Evolutionary conservation across 2,113 vertebrate species (phyloP).

Genomic region (Callocephalon fimbriatum): DNA sequence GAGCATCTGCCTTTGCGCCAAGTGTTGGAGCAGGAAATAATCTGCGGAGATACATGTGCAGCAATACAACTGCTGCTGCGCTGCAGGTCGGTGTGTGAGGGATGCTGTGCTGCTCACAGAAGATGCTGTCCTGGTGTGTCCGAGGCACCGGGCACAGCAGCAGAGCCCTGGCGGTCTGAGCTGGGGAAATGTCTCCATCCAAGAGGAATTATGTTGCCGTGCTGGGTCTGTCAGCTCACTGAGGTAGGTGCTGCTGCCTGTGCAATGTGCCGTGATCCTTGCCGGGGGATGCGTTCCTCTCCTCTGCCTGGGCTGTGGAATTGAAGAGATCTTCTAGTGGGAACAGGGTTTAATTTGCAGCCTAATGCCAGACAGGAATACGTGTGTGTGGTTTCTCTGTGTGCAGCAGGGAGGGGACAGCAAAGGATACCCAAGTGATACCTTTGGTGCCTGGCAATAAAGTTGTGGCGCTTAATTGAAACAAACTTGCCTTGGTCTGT

Average conservation of each 20-base stretch:
- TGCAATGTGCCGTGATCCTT: background rate
- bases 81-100: conserved; percentile 13
- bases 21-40: conserved; percentile 52
- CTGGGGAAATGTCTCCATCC: conserved; percentile 15
- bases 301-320: background rate
- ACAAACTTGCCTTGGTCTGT: background rate
- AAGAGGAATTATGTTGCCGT: conserved; percentile 20
- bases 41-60: conserved; percentile 69
- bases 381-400: background rate
- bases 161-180: background rate
- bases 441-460: background rate
- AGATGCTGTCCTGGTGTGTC: conserved; percentile 34
- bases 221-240: background rate
- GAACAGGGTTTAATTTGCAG: background rate
- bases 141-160: background rate
- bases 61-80: conserved; percentile 45
- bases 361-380: background rate
- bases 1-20: conserved; percentile 32
- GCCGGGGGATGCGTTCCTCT: background rate
- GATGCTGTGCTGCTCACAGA: background rate
- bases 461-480: conserved; percentile 38
- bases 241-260: conserved; percentile 53
- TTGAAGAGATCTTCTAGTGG: background rate
- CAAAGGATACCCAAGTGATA: background rate
- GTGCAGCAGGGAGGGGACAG: background rate